Evolutionary conservation across 2,797 vertebrate species (phyloP), one percentile per base, ranked within the genome.

Genomic region (Sciurus vulgaris): DNA sequence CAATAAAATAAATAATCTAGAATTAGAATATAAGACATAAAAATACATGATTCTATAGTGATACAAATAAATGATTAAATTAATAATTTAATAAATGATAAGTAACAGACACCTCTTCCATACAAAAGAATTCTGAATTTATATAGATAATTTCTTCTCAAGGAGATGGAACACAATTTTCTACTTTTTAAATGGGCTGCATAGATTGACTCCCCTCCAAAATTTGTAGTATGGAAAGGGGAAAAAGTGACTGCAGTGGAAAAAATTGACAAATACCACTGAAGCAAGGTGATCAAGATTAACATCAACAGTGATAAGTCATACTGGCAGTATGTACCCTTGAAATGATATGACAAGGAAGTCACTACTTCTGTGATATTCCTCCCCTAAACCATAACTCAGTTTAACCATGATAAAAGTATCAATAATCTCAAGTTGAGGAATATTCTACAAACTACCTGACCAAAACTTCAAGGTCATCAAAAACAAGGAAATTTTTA

Each of bases 1-100:
- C 74, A 92, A 86, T 65, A 83, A 91, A 83, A 88, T 41, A 94
- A 86, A 69, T 81, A 63, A 67, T 18, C 11, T 91, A 69, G 14
- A 33, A 59, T 70, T 93, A 49, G 30, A 93, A 56, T 26, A 72
- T 33, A 82, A 94, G 93, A 72, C 38, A 78, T 41, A 77, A 93
- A 94, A 89, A 49, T 51, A 18, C 35, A 6, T 4, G 24, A 83
- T 49, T 82, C 30, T 7, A 77, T 81, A 61, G 11, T 54, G 38
- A 51, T 77, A 49, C 10, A 65, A 87, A 22, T 22, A 65, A 84
- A 73, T 94, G 54, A 44, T 44, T 44, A 44, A 44, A 44, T 61
- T 41, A 83, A 35, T 59, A 61, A 82, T 94, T 69, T 38, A 76
- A 38, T 76, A 85, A 85, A 24, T 41, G 8, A 30, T 15, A 47